Conservation (phyloP, 1,140 invertebrate genomes). For the Lepidostoma basale region DNA sequence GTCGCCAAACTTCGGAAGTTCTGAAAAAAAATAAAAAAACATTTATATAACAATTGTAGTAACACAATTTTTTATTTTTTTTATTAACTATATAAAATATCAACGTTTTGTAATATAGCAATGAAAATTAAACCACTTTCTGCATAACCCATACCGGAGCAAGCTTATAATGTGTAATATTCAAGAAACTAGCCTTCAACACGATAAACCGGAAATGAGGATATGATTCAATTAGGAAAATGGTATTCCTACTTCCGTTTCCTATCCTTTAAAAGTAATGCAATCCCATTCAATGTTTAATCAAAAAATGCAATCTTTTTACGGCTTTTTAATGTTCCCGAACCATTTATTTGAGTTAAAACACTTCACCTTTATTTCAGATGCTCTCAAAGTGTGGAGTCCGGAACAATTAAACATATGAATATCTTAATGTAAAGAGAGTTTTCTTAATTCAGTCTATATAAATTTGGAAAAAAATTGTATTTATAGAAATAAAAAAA, state of each 20-base stretch:
- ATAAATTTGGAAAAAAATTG: too few relatives aligned
- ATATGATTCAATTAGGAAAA: background rate
- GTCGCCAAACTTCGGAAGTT: constrained; percentile 73
- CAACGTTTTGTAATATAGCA: too few relatives aligned
- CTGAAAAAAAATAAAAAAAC: constrained; percentile 38
- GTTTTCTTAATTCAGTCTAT: too few relatives aligned
- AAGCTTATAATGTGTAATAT: too few relatives aligned
- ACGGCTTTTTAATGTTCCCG: constrained; percentile 18
- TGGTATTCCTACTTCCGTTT: background rate
- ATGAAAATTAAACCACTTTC: too few relatives aligned
- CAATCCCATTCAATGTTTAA: constrained; percentile 19
- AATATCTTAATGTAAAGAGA: too few relatives aligned
- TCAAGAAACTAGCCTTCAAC: background rate
- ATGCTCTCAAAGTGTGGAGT: background rate
- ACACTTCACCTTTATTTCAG: background rate
- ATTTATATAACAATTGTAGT: too few relatives aligned
- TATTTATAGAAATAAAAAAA: too few relatives aligned
- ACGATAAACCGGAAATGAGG: background rate
- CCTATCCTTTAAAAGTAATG: background rate
- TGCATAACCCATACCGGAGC: too few relatives aligned
- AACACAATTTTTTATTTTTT: too few relatives aligned
- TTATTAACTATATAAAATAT: too few relatives aligned
- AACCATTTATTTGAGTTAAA: constrained; percentile 9
- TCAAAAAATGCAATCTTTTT: constrained; percentile 30
- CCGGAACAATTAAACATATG: too few relatives aligned